Evolutionary conservation across 2,797 vertebrate species (phyloP), one percentile per base, ranked within the genome.

Genomic region (Taenioides sp.): DNA sequence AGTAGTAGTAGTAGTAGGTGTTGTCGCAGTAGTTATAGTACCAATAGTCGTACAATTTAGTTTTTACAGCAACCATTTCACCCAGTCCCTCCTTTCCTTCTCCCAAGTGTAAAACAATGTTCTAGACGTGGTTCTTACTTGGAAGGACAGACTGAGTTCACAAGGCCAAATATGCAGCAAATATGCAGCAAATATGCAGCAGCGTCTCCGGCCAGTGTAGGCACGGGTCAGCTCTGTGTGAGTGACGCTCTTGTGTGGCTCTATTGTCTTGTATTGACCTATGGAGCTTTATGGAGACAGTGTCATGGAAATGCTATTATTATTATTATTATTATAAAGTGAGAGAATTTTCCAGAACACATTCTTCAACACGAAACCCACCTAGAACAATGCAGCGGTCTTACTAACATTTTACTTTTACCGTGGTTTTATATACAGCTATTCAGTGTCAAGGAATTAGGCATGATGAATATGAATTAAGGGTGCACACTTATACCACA

Each of bases 261-360:
- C 85, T 81, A 85, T 91, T 92, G 90, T 87, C 71, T 23, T 78
- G 20, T 59, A 28, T 80, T 69, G 62, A 80, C 79, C 89, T 91
- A 86, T 91, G 86, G 88, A 78, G 67, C 81, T 65, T 84, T 75
- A 78, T 79, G 70, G 83, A 78, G 74, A 5, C 67, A 71, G 64
- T 40, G 1, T 54, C 67, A 75, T 75, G 81, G 77, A 86, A 87
- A 83, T 86, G 81, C 87, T 73, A 76, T 87, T 75, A 80, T 86
- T 85, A 80, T 86, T 84, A 80, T 86, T 73, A 76, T 87, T 75
- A 80, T 86, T 85, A 80, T 86, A 84, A 80, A 83, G 70, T 77
- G 64, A 84, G 70, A 50, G 16, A 7, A 18, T 77, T 82, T 80
- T 84, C 80, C 14, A 85, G 83, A 88, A 87, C 74, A 71, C 40